phyloP scores from a whole-genome alignment of 2,797 vertebrate species.

The Phaenicophaeus curvirostris region DNA sequence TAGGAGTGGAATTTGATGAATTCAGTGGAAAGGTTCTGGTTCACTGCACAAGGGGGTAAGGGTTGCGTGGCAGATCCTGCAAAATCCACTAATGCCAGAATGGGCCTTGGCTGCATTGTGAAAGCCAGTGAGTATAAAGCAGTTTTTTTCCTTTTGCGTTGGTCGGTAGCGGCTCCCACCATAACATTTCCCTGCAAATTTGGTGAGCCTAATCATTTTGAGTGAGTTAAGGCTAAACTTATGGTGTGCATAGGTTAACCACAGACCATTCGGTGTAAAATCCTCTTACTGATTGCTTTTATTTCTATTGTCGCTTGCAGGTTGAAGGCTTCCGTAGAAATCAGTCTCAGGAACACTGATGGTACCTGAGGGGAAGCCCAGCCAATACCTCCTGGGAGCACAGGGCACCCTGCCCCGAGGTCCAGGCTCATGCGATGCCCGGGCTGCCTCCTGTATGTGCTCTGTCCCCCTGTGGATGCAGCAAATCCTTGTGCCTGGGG shows the following conservation, averaged over 20 bases:
- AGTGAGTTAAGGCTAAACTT: not conserved
- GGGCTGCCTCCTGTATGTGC: not conserved
- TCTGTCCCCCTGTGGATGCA: not conserved
- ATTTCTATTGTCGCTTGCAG: not conserved
- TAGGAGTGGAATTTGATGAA: not conserved
- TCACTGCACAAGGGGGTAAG: not conserved
- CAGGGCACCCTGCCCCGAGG: not conserved
- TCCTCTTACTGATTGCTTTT: not conserved
- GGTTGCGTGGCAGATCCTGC: not conserved
- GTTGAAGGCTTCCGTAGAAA: not conserved
- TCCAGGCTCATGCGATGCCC: not conserved
- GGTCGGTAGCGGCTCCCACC: not conserved
- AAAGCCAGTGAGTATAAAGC: not conserved
- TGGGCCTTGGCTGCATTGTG: not conserved
- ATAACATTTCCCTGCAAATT: not conserved
- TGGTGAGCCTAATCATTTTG: not conserved
- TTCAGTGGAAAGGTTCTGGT: not conserved
- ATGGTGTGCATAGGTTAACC: fast-evolving
- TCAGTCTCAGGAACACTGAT: not conserved
- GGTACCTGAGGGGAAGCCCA: no score
- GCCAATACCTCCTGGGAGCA: no score
- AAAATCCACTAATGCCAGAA: not conserved
- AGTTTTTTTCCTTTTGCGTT: not conserved
- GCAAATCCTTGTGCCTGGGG: not conserved
- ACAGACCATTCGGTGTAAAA: not conserved